phyloP scores from a whole-genome alignment of 2,797 vertebrate genomes.

The Crenichthys baileyi region DNA sequence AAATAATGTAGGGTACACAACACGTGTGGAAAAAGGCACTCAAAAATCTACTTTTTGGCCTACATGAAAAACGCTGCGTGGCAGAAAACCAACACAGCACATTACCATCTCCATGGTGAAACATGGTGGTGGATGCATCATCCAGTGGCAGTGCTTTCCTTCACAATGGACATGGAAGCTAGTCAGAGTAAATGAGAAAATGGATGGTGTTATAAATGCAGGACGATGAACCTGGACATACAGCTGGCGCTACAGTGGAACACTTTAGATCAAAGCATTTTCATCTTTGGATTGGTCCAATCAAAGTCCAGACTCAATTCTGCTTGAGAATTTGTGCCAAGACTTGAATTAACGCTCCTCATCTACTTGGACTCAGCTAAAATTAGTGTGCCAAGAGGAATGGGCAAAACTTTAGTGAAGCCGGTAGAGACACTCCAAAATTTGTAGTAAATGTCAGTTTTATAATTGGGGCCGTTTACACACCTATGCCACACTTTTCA shows the following conservation, averaged over 20 bases:
- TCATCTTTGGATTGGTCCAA: background rate
- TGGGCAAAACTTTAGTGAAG: background rate
- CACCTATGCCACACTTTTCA: no score
- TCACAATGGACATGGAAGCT: background rate
- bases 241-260: background rate
- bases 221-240: background rate
- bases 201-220: background rate
- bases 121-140: background rate
- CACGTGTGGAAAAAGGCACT: no score
- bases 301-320: background rate
- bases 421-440: background rate
- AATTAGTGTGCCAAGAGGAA: background rate
- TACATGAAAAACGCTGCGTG: background rate
- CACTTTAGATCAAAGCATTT: background rate
- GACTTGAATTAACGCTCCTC: background rate
- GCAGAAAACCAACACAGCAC: background rate
- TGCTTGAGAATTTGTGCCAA: background rate
- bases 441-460: no score
- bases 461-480: no score
- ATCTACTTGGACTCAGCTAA: background rate
- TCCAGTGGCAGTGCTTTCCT: background rate
- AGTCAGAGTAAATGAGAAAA: background rate
- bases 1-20: no score
- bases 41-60: background rate
- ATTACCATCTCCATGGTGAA: background rate